Evolutionary conservation across 2,797 vertebrate species (phyloP), one percentile per base, ranked within the genome.

Genomic region (Melanotaenia maccullochi): DNA sequence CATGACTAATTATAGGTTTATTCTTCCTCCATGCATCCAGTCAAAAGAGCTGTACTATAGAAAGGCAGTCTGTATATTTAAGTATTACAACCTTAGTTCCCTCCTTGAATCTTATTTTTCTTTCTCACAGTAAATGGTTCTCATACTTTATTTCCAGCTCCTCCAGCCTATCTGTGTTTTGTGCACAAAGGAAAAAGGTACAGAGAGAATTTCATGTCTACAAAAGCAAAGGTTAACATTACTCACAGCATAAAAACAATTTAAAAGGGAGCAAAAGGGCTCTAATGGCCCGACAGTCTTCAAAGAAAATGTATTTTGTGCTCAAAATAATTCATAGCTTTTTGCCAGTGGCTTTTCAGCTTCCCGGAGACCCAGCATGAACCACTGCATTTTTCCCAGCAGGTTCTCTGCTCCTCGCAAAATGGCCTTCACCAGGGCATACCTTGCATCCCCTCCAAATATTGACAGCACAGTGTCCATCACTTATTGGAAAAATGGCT

Each of bases 371-470:
- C 93, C 88, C 93, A 93, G 93, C 92, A 91, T 94, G 93, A 94
- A 93, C 93, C 92, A 92, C 90, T 93, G 92, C 94, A 93, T 94
- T 96, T 95, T 95, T 95, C 94, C 90, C 95, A 95, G 94, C 94
- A 93, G 92, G 94, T 88, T 90, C 82, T 90, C 91, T 93, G 86
- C 90, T 93, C 89, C 83, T 91, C 61, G 60, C 88, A 91, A 94
- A 94, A 93, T 92, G 91, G 92, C 90, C 90, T 93, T 93, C 81
- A 60, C 89, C 84, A 68, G 90, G 92, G 90, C 86, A 91, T 85
- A 88, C 86, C 88, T 93, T 79, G 65, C 89, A 90, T 86, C 89
- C 88, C 89, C 90, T 88, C 79, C 82, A 94, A 95, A 95, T 95
- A 95, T 94, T 94, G 92, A 94, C 92, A 90, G 90, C 90, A 78